Percentiles rank a stretch among this genome's conserved stretches.
phyloP scores from a whole-genome alignment of 1,140 invertebrate genomes.

The Lasioglossum baleicum region DNA sequence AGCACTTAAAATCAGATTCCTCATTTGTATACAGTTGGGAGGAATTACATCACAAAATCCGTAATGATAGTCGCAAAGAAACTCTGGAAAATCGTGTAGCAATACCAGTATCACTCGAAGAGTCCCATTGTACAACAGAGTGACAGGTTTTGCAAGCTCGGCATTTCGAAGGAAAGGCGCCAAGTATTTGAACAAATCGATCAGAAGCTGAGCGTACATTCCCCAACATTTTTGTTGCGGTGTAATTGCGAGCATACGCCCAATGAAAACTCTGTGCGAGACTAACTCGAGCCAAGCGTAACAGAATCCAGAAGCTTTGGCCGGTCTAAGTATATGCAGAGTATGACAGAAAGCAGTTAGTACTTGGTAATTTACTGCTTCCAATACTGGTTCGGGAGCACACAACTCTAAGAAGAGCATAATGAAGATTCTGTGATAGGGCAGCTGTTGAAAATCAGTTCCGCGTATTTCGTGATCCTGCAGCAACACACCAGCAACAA shows the following conservation, averaged over 20 bases:
- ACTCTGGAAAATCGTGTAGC: conserved; percentile 99
- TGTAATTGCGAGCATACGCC: conserved; percentile 93
- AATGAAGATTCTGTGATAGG: conserved; percentile 98
- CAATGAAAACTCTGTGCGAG: conserved; percentile 97
- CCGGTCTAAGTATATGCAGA: conserved; percentile 93
- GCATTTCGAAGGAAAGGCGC: conserved; percentile 98
- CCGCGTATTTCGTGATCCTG: conserved; percentile 95
- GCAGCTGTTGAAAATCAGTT: conserved; percentile 96
- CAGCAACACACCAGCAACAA: conserved; percentile 95
- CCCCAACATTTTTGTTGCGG: conserved; percentile 92
- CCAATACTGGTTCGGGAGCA: conserved; percentile 93
- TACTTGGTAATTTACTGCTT: conserved; percentile 94
- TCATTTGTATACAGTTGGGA: conserved; percentile 99
- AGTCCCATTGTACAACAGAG: conserved; percentile 97
- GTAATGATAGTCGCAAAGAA: conserved; percentile 99
- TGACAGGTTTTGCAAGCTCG: conserved; percentile 95
- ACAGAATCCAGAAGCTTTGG: conserved; percentile 97
- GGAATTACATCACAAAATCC: conserved; percentile 99
- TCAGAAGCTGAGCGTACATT: conserved; percentile 94
- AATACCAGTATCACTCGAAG: conserved; percentile 96
- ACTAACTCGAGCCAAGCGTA: conserved; percentile 99
- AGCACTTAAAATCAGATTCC: conserved; percentile 98
- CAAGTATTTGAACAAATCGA: conserved; percentile 97
- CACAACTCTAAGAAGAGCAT: conserved; percentile 98
- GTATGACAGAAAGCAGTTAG: conserved; percentile 95